These are phyloP conservation scores for Nowickia ferox DNA, from an alignment of 2,888 invertebrate species.

Conservation along the genomic window DNA sequence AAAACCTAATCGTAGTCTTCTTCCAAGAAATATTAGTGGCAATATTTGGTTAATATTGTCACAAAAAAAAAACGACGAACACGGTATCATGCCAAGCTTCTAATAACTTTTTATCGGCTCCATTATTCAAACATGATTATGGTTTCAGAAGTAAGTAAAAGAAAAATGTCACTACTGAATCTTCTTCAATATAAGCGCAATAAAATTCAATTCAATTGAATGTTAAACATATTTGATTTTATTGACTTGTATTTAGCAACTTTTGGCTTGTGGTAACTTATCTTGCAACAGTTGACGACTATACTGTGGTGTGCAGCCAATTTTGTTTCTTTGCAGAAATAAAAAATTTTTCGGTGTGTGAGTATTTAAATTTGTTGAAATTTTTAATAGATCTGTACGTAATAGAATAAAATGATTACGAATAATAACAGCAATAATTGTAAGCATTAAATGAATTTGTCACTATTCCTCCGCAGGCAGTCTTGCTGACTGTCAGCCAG, in stretches of 20 bases:
- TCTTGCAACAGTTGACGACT: not conserved
- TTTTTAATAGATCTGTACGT: conserved; percentile 21
- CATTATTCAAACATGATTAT: conserved; percentile 49
- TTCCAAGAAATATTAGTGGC: conserved; percentile 57
- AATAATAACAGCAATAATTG: conserved; percentile 5
- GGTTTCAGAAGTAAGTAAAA: conserved; percentile 20
- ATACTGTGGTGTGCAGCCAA: conserved; percentile 1
- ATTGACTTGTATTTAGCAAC: conserved; percentile 44
- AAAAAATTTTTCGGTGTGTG: not conserved
- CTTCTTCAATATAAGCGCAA: conserved; percentile 65
- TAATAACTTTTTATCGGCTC: conserved; percentile 70
- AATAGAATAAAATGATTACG: conserved; percentile 9
- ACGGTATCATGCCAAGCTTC: conserved; percentile 59
- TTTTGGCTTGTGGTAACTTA: not conserved
- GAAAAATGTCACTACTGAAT: conserved; percentile 31
- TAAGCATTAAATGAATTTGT: conserved; percentile 1
- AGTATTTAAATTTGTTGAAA: conserved; percentile 16
- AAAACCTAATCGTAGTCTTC: conserved; percentile 17
- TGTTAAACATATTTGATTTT: conserved; percentile 70
- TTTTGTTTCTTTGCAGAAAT: conserved; percentile 4
- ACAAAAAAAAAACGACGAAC: conserved; percentile 37
- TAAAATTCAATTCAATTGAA: conserved; percentile 72
- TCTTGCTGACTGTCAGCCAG: not conserved
- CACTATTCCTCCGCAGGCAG: not conserved
- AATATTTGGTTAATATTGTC: conserved; percentile 54